phyloP scores from a whole-genome alignment of 35 echinoderm and acorn worm genomes.

The Strongylocentrotus purpuratus region DNA sequence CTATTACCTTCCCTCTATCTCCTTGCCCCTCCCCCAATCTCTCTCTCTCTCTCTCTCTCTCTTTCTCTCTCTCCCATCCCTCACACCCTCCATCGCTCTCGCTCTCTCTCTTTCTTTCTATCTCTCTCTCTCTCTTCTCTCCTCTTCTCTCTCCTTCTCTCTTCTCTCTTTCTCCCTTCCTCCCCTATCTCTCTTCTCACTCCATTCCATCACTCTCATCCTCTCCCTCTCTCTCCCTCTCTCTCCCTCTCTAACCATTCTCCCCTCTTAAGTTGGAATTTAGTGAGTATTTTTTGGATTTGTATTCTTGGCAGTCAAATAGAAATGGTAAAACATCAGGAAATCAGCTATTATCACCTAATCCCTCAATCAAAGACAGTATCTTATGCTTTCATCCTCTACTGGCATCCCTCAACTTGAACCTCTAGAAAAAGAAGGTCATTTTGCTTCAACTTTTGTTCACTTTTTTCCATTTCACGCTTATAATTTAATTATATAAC shows the following conservation, averaged over 20 bases:
- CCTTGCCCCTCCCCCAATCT: too few relatives aligned
- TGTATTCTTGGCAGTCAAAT: neutral
- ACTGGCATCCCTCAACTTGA: neutral
- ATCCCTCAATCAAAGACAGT: neutral
- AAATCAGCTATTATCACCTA: neutral
- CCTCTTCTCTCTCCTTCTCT: neutral
- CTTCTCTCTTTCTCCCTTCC: too few relatives aligned
- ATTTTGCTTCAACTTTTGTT: neutral
- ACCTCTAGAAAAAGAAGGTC: neutral
- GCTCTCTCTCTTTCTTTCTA: neutral
- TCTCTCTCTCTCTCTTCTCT: neutral
- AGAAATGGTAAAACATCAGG: neutral
- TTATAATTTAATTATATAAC: neutral
- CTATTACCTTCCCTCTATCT: neutral
- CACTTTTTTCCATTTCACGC: neutral
- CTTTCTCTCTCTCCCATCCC: neutral
- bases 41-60: neutral
- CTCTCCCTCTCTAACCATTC: neutral
- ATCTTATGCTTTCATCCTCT: neutral
- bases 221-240: neutral
- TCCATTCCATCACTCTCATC: too few relatives aligned
- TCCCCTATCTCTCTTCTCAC: too few relatives aligned
- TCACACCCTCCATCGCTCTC: neutral
- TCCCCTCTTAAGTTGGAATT: neutral
- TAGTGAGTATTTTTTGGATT: neutral